phyloP scores from a whole-genome alignment of 2,113 vertebrate genomes.

The Limanda limanda region DNA sequence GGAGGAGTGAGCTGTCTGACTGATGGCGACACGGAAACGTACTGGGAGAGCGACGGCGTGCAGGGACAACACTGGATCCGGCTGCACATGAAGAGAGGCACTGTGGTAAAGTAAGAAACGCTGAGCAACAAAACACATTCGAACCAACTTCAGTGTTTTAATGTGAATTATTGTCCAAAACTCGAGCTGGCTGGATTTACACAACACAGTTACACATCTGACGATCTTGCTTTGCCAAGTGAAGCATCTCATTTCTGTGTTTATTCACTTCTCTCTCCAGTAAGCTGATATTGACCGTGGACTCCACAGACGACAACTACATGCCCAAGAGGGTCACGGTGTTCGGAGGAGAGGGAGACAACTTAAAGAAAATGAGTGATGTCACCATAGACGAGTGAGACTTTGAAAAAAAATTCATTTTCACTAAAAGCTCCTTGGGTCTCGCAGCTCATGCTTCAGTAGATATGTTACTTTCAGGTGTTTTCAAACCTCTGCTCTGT shows the following conservation, averaged over 20 bases:
- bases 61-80: conserved; percentile 99
- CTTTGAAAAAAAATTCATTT: neutral
- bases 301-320: conserved; percentile 96
- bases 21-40: conserved; percentile 92
- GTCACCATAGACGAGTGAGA: conserved; percentile 94
- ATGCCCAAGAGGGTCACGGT: conserved; percentile 94
- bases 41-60: conserved; percentile 98
- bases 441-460: neutral
- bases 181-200: too few species aligned
- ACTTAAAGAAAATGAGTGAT: conserved; percentile 93
- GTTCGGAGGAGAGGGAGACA: conserved; percentile 93
- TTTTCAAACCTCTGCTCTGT: too few species aligned
- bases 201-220: too few species aligned
- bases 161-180: too few species aligned
- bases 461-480: too few species aligned
- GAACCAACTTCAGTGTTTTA: neutral
- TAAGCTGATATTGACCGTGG: conserved; percentile 93
- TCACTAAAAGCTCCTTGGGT: neutral
- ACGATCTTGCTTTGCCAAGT: neutral
- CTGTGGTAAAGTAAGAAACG: conserved; percentile 92
- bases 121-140: neutral
- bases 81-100: conserved; percentile 97
- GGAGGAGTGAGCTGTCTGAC: conserved; percentile 89
- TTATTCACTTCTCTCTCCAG: conserved; percentile 50
- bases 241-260: too few species aligned